A percentile compares a stretch with the other conserved stretches of the same genome.
phyloP scores from a whole-genome alignment of 1,140 invertebrate species.

The Lethocerus indicus region DNA sequence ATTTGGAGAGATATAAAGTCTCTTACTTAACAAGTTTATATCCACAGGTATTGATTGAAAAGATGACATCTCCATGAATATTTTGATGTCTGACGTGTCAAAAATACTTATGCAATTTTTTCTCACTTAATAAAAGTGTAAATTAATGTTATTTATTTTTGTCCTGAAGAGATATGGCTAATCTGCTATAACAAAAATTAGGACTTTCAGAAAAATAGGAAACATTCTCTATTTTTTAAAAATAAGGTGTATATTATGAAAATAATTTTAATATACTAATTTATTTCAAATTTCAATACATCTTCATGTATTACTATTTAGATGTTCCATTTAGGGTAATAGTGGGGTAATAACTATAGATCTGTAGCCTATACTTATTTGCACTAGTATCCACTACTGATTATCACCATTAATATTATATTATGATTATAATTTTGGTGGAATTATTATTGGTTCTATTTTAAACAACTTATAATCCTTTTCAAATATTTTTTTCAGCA shows the following conservation, averaged over 20 bases:
- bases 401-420: background rate
- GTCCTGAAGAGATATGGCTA: no score
- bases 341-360: background rate
- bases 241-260: no score
- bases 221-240: no score
- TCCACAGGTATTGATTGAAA: no score
- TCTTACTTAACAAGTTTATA: background rate
- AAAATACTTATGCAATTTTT: no score
- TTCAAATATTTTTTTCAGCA: conserved; percentile 22
- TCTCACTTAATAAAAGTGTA: no score
- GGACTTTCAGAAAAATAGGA: no score
- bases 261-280: no score
- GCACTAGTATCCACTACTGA: background rate
- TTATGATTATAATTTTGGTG: background rate
- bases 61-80: no score
- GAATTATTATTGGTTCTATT: background rate
- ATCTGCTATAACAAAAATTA: no score
- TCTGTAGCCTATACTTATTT: background rate
- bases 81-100: no score
- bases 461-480: background rate
- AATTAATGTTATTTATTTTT: no score
- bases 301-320: conserved; percentile 6
- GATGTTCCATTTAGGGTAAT: background rate
- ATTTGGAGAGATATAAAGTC: background rate
- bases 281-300: background rate